Conservation (phyloP, 2,797 vertebrate species). For the Mionectes olivaceus region DNA sequence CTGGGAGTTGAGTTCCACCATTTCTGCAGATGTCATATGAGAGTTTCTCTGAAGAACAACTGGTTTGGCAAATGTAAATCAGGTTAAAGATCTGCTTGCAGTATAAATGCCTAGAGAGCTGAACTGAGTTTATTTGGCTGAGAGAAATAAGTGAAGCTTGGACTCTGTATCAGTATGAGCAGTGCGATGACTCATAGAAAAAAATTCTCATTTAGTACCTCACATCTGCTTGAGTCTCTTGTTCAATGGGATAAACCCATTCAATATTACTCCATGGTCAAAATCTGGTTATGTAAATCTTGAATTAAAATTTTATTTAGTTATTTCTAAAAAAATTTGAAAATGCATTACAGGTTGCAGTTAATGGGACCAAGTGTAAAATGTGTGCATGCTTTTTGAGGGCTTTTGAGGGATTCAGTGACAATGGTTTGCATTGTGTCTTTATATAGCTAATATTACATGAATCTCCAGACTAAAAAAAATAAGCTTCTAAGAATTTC, state of each 20-base stretch:
- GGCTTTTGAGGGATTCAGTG: not conserved
- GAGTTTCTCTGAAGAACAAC: not conserved
- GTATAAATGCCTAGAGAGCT: not conserved
- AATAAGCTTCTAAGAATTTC: not conserved
- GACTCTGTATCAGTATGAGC: not conserved
- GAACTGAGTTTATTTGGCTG: not conserved
- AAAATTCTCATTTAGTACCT: not conserved
- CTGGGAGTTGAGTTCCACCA: not conserved
- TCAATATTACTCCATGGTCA: not conserved
- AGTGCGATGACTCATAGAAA: not conserved
- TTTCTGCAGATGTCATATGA: not conserved
- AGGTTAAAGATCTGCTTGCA: not conserved
- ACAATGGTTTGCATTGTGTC: not conserved
- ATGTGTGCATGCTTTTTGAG: not conserved
- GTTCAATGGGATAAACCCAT: not conserved
- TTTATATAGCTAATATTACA: not conserved
- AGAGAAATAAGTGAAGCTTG: not conserved
- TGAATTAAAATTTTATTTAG: not conserved
- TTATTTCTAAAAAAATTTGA: not conserved
- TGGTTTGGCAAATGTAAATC: not conserved
- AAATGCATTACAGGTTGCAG: not conserved
- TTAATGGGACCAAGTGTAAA: not conserved
- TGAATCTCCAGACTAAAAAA: not conserved
- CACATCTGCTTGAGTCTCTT: not conserved
- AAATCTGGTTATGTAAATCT: not conserved